These are phyloP conservation scores for Plagodis dolabraria DNA, from an alignment of 2,888 invertebrate genomes.

Conservation along the genomic window DNA sequence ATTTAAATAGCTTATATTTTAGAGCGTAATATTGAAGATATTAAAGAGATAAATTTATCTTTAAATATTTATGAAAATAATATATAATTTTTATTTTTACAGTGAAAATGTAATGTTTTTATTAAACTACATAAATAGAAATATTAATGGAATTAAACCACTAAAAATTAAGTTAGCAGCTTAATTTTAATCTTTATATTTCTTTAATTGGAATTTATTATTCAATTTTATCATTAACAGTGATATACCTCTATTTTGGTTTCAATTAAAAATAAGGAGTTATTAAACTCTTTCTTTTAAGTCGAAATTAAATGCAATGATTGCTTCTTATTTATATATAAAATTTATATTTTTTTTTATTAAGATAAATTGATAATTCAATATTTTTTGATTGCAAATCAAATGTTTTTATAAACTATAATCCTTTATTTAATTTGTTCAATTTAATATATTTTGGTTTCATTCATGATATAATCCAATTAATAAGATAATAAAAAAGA, in stretches of 20 bases:
- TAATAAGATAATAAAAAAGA: constrained; percentile 83
- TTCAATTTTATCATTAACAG: constrained; percentile 87
- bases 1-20: constrained; percentile 70
- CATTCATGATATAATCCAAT: constrained; percentile 71
- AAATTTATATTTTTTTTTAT: too few relatives aligned
- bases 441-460: constrained; percentile 74
- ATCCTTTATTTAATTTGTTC: constrained; percentile 65
- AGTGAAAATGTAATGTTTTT: constrained; percentile 88
- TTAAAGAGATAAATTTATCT: constrained; percentile 61
- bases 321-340: constrained; percentile 80
- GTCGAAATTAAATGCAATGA: constrained; percentile 75
- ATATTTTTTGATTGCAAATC: constrained; percentile 74
- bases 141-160: constrained; percentile 76
- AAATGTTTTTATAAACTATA: constrained; percentile 75
- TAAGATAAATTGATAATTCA: constrained; percentile 71
- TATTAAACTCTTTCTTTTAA: constrained; percentile 68
- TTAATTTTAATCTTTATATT: constrained; percentile 81
- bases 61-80: constrained; percentile 33
- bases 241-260: constrained; percentile 87
- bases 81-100: constrained; percentile 82
- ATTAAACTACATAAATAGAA: constrained; percentile 87
- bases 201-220: constrained; percentile 83
- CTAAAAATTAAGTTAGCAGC: constrained; percentile 88
- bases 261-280: constrained; percentile 85
- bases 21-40: constrained; percentile 74